Conservation (phyloP, 2,113 vertebrate genomes). For the Ciconia boyciana region DNA sequence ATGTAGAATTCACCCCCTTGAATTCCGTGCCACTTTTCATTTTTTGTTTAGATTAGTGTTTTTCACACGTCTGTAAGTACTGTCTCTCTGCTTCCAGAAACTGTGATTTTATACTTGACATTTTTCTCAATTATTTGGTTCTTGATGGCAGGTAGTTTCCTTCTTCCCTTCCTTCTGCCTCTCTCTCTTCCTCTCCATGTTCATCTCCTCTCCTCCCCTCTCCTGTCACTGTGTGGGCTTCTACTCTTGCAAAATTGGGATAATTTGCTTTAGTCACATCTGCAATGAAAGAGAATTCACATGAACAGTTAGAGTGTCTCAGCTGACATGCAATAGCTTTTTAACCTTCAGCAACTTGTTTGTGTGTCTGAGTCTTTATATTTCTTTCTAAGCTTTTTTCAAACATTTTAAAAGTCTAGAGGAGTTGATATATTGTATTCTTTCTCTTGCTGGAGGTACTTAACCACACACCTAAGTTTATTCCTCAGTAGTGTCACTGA, state of each 20-base stretch:
- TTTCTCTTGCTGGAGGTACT: background rate
- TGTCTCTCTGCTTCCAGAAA: background rate
- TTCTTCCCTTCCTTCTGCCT: background rate
- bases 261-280: background rate
- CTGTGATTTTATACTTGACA: background rate
- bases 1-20: background rate
- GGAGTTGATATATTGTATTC: background rate
- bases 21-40: background rate
- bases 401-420: background rate
- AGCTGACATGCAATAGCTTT: background rate
- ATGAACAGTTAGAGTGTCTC: background rate
- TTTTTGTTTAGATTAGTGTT: background rate
- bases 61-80: background rate
- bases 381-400: background rate
- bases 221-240: background rate
- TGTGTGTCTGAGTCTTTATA: background rate
- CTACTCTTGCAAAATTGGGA: background rate
- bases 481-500: background rate
- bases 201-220: background rate
- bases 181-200: background rate
- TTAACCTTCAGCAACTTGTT: background rate
- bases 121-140: background rate
- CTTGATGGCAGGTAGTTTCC: background rate
- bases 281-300: background rate
- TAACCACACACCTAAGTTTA: background rate